Base-by-base conservation (phyloP, 2,888 invertebrate genomes). In the Chorisops tibialis region DNA sequence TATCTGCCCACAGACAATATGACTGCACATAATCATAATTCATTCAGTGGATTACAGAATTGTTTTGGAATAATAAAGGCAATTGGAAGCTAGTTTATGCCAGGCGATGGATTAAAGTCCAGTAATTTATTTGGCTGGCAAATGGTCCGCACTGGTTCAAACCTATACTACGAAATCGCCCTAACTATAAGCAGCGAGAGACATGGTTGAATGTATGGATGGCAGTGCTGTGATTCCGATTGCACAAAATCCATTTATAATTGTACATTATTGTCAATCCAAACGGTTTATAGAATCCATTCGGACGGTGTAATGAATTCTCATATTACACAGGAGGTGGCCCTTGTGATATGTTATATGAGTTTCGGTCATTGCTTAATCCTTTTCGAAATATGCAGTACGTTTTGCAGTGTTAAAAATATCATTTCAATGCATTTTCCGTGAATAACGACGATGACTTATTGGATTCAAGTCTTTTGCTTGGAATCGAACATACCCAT, bases 211-310 rank as follows among this genome's bases (percentile, higher is more conserved):
- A 5, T n/a, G 16, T 41, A 41, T 41, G 41, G 16, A 16, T 16
- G 16, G 41, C 16, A 41, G 41, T 41, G 41, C n/a, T 41, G 30
- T 65, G 69, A 69, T 68, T 69, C 64, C 66, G 67, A 67, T 67
- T 67, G 68, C 68, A 69, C 73, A 73, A 74, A 73, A 72, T 70
- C 74, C 73, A 74, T 74, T 74, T 72, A 69, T 72, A 72, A 72
- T 71, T 69, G 68, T 70, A 69, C 71, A 71, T 71, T 65, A 65
- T 61, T 64, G 61, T 62, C 60, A 41, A 61, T 61, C 61, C 61
- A 51, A 61, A 41, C 43, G 51, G 61, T 50, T 61, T 61, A 61
- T 61, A 61, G 61, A 61, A 61, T 61, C 61, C 61, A 61, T 61
- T 61, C 61, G 51, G 18, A 61, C 43, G 43, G 43, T 43, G 50